phyloP scores from a whole-genome alignment of 1,140 invertebrate genomes.

The Tetramorium alpestre region DNA sequence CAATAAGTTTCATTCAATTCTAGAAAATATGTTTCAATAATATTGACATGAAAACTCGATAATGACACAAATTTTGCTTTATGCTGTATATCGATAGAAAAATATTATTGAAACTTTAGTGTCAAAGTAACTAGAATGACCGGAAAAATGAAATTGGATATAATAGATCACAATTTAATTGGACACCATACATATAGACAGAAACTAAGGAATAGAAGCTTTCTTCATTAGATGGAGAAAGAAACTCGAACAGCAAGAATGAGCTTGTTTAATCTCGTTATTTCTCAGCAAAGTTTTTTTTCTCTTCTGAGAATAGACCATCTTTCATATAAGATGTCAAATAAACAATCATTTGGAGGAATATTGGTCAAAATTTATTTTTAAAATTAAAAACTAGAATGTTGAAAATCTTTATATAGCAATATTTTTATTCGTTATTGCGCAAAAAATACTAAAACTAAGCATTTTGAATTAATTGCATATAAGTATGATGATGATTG shows the following conservation, averaged over 20 bases:
- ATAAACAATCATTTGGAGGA: slow-evolving; percentile 42
- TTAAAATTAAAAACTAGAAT: not conserved
- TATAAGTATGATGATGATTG: not conserved
- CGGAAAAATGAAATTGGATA: not conserved
- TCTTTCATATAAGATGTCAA: slow-evolving; percentile 31
- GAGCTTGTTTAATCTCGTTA: slow-evolving; percentile 46
- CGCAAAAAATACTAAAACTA: not conserved
- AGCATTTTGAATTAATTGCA: not conserved
- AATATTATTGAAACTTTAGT: slow-evolving; percentile 10
- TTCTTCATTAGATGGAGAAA: slow-evolving; percentile 34
- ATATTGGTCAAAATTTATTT: not conserved
- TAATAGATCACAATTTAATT: slow-evolving; percentile 55
- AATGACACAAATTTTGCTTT: not conserved
- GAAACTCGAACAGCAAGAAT: slow-evolving; percentile 21
- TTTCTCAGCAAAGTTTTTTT: slow-evolving; percentile 33
- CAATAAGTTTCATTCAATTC: not conserved
- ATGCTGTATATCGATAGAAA: not conserved
- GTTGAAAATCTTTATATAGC: not conserved
- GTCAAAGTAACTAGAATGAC: not conserved
- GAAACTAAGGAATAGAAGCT: slow-evolving; percentile 44
- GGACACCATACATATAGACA: slow-evolving; percentile 17
- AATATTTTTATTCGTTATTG: not conserved
- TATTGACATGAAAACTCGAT: not conserved
- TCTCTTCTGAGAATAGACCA: not conserved
- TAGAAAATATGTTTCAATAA: not conserved